phyloP scores from a whole-genome alignment of 2,113 vertebrate species.

The Connochaetes taurinus region DNA sequence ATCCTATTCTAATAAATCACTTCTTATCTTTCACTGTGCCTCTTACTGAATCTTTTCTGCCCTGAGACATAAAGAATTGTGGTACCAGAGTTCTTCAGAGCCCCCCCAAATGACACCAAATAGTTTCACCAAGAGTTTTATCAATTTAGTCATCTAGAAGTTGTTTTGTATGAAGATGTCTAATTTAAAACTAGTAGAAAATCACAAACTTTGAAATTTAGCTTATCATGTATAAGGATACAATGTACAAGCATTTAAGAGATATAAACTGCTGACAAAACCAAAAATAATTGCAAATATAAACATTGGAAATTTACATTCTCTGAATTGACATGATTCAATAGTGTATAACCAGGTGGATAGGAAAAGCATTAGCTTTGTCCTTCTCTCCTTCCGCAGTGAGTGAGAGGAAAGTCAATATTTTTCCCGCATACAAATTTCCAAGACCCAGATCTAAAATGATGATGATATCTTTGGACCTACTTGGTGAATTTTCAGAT shows the following conservation, averaged over 20 bases:
- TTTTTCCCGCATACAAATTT: background rate
- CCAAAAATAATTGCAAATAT: background rate
- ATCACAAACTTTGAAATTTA: background rate
- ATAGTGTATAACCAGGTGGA: background rate
- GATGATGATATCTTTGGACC: background rate
- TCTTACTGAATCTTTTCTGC: background rate
- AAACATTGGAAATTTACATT: background rate
- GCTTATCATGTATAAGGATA: background rate
- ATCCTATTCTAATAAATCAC: background rate
- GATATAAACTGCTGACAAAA: background rate
- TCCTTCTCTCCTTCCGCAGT: background rate
- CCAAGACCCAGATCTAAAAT: background rate
- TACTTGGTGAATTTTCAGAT: background rate
- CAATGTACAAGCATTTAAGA: background rate
- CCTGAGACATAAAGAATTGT: background rate
- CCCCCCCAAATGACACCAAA: background rate
- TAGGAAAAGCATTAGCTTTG: background rate
- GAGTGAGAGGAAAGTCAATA: background rate
- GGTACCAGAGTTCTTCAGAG: background rate
- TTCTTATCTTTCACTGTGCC: background rate
- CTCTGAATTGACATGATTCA: background rate
- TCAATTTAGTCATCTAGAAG: background rate
- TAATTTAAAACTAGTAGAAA: conserved; percentile 8
- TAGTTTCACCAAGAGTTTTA: background rate
- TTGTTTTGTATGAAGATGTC: background rate